Percentiles rank a stretch among this genome's conserved stretches.
phyloP scores from a whole-genome alignment of 2,888 invertebrate genomes.

The Clitarchus hookeri region DNA sequence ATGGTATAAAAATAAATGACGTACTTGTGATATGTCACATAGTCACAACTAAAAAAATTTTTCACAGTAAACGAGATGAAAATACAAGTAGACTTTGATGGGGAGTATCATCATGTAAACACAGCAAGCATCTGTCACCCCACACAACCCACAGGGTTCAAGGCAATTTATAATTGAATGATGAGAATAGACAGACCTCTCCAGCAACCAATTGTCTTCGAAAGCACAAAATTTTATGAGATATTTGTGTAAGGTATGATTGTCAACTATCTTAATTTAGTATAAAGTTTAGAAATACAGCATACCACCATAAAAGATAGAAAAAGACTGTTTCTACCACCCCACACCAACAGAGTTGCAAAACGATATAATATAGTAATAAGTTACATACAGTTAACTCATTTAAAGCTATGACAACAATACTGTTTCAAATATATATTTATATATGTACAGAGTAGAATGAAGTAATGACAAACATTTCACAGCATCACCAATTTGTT shows the following conservation, averaged over 20 bases:
- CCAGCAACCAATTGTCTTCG: conserved; percentile 26
- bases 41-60: conserved; percentile 26
- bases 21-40: conserved; percentile 37
- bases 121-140: conserved; percentile 16
- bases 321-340: conserved; percentile 29
- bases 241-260: conserved; percentile 37
- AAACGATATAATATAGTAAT: conserved; percentile 32
- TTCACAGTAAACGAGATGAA: neutral
- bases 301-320: conserved; percentile 38
- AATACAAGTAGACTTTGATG: neutral
- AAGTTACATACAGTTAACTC: conserved; percentile 38
- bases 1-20: conserved; percentile 37
- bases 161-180: conserved; percentile 36
- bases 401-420: conserved; percentile 44
- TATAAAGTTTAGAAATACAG: conserved; percentile 41
- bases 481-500: neutral
- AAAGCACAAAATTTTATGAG: conserved; percentile 34
- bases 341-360: conserved; percentile 14
- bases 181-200: conserved; percentile 20
- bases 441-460: conserved; percentile 31
- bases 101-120: neutral
- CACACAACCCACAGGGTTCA: conserved; percentile 31
- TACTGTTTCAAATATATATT: conserved; percentile 43
- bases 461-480: conserved; percentile 33
- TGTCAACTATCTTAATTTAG: conserved; percentile 41